A percentile compares a stretch with the other conserved stretches of the same genome.
Conservation (phyloP, 2,113 vertebrate genomes). For the Paramormyrops kingsleyae region DNA sequence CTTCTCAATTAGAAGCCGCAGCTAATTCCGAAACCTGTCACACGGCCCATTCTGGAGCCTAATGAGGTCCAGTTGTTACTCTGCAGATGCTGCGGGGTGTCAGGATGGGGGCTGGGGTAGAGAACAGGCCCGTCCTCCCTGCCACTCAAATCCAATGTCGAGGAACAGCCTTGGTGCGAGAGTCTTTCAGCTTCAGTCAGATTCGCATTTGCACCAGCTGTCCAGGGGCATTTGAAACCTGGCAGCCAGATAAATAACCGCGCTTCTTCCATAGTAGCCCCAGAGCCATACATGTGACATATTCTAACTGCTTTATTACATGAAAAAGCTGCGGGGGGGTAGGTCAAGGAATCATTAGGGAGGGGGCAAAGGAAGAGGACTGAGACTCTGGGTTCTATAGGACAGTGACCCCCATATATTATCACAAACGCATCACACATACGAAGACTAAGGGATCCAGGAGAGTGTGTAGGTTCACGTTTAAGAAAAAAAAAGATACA, state of each 20-base stretch:
- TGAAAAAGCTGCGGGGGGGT: neutral
- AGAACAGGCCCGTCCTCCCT: conserved; percentile 30
- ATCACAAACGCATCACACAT: neutral
- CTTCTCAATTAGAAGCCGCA: neutral
- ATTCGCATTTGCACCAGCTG: neutral
- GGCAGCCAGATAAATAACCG: neutral
- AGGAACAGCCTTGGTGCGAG: neutral
- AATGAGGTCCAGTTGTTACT: conserved; percentile 37
- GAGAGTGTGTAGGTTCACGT: neutral
- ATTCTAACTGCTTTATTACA: neutral
- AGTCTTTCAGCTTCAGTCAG: neutral
- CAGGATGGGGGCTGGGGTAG: conserved; percentile 43
- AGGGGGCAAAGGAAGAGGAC: neutral
- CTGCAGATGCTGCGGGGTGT: conserved; percentile 33
- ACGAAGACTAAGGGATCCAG: neutral
- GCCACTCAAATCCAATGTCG: conserved; percentile 43
- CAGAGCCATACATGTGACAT: neutral
- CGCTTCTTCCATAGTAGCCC: neutral
- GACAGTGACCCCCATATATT: neutral
- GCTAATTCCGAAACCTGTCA: neutral
- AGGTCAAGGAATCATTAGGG: neutral
- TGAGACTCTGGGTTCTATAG: conserved; percentile 25
- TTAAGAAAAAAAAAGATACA: neutral
- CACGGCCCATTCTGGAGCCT: neutral
- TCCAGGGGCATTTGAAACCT: neutral